Evolutionary conservation across 2,113 vertebrate genomes (phyloP), one percentile per base, ranked within the genome.

Genomic region (Strix aluco): DNA sequence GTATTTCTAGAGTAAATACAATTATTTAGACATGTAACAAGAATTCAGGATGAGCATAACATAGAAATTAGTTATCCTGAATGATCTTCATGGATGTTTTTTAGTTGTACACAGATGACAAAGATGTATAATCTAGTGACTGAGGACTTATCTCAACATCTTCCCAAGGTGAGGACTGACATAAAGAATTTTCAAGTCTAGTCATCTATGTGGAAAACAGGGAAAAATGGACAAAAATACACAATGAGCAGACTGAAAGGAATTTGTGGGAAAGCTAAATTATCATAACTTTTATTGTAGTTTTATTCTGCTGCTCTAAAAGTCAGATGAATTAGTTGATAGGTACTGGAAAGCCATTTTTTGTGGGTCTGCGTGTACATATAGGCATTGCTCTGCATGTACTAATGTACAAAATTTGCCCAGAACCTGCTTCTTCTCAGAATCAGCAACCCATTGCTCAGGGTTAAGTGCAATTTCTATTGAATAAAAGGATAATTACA

Each of bases 401-500:
- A 32, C 13, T 61, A n/a, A 83, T 30, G 57, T 13, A 57, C 29
- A 59, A 81, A 94, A 85, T 70, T 46, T 81, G 26, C 32, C 54
- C 57, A 91, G 77, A 91, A 36, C 9, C n/a, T 69, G 18, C 13
- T 70, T 11, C 57, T 94, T 57, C 65, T 94, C 57, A 82, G 89
- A 96, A 79, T 73, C 55, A 84, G 65, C 77, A 88, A 51, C 47
- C 65, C 83, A 80, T 92, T 69, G 22, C 69, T 92, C 62, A 59
- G 70, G 72, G 61, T 32, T 91, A 94, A 96, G 81, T 65, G 58
- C 52, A 74, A 79, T 91, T 96, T 84, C 83, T 86, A 3, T 5
- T 57, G 70, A 92, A 92, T 67, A 75, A 62, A 92, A 58, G 49
- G 46, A 66, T 90, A 85, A 96, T 94, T 91, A 75, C 81, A 65